phyloP scores from a whole-genome alignment of 2,888 invertebrate genomes.

The Stenolophus ochropezus region DNA sequence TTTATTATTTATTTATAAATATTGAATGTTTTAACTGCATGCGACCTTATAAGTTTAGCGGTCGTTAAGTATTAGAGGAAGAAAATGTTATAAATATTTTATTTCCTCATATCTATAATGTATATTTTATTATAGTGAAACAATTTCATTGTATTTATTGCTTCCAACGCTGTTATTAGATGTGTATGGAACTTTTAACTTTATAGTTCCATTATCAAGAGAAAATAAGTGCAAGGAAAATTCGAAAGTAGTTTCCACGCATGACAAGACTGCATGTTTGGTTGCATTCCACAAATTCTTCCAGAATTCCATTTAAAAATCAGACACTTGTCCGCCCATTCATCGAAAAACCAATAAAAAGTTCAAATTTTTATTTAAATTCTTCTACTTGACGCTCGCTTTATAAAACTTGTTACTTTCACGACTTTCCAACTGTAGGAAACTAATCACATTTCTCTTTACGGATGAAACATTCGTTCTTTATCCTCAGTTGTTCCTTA shows the following conservation, averaged over 20 bases:
- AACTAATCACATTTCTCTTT: slow-evolving; percentile 45
- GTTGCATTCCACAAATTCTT: background rate
- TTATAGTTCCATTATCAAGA: background rate
- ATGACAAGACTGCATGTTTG: background rate
- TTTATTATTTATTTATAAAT: too few species aligned
- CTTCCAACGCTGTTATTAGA: too few species aligned
- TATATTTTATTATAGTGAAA: too few species aligned
- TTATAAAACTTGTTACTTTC: slow-evolving; percentile 20
- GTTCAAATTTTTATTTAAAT: slow-evolving; percentile 46
- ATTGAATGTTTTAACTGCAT: too few species aligned
- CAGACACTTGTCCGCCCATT: slow-evolving; percentile 2
- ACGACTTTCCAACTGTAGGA: slow-evolving; percentile 1
- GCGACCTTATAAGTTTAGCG: too few species aligned
- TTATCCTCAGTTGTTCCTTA: background rate
- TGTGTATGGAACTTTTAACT: too few species aligned
- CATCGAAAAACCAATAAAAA: slow-evolving; percentile 29
- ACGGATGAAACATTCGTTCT: slow-evolving; percentile 43
- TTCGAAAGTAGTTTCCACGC: background rate
- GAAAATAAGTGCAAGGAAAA: background rate
- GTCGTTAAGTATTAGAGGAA: too few species aligned
- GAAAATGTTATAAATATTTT: too few species aligned
- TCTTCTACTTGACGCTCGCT: slow-evolving; percentile 24
- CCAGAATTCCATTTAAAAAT: slow-evolving; percentile 12
- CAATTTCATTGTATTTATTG: too few species aligned
- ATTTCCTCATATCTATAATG: too few species aligned